Evolutionary conservation across 2,113 vertebrate species (phyloP), one percentile per base, ranked within the genome.

Genomic region (Isurus oxyrinchus): DNA sequence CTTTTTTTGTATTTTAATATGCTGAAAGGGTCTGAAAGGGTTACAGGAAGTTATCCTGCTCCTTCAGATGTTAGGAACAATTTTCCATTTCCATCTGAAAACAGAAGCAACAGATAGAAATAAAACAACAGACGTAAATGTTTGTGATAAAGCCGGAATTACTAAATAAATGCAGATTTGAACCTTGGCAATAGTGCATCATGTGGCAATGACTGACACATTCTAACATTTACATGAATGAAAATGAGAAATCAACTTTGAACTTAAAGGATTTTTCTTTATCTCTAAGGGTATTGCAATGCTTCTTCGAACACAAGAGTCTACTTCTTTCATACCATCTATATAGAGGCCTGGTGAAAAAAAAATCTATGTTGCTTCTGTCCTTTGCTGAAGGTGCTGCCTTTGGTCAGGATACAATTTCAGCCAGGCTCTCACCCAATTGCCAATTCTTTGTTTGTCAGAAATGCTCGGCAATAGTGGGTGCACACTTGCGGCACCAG

Each of bases 121-220:
- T 94, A 61, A 63, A 23, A 94, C 88, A 91, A 91, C 90, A 2
- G 35, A 66, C n/a, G 69, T 59, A n/a, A 94, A 40, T 94, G 90
- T 94, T 94, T 94, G 90, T 93, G 16, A 27, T 63, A 61, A 63
- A 40, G 19, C 31, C 3, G 59, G 59, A 61, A 93, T 63, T 49
- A 19, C 31, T 40, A 16, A 61, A 7, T 94, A 94, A 94, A 94
- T 59, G 66, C n/a, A 84, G 90, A 40, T 57, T 2, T 1, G 40
- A 40, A 63, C 19, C 59, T 94, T 63, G 35, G 35, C 59, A 94
- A 23, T 23, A 10, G 16, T 63, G 19, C 66, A 63, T 61, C 59
- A 63, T 19, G 27, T 16, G 13, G 13, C 4, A 40, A 21, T 94
- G 59, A 66, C 40, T 23, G 59, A 93, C 57, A n/a, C n/a, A 63